Conservation (phyloP, 2,888 invertebrate species). For the Lissonota sp. region DNA sequence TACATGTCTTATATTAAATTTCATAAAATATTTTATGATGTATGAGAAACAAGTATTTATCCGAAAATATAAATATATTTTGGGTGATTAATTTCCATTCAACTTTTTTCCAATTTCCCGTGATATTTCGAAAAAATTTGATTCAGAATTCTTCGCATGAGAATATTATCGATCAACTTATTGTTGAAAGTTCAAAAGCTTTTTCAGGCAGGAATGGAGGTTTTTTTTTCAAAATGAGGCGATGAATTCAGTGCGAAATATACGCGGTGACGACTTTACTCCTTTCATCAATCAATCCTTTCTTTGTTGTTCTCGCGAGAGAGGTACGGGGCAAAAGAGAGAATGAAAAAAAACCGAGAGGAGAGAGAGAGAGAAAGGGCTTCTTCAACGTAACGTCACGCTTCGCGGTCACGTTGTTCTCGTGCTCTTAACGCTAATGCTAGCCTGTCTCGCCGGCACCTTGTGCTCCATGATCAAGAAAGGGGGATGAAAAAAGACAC, state of each 20-base stretch:
- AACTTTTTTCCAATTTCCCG: no score
- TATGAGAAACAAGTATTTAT: no score
- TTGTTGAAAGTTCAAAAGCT: neutral
- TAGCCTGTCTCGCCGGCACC: conserved; percentile 69
- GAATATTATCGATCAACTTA: neutral
- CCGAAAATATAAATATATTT: no score
- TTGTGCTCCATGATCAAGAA: conserved; percentile 18
- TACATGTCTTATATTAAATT: no score
- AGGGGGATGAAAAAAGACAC: conserved; percentile 2
- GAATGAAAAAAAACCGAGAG: conserved; percentile 41
- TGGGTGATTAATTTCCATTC: no score
- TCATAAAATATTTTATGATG: no score
- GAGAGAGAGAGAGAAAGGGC: conserved; percentile 41
- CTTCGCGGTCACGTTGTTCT: conserved; percentile 79
- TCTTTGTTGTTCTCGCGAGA: conserved; percentile 74
- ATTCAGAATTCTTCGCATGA: no score
- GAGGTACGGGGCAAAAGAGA: conserved; percentile 48
- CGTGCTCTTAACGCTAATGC: conserved; percentile 80
- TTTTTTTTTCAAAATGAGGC: conserved; percentile 8
- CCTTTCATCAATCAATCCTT: conserved; percentile 81
- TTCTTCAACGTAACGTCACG: conserved; percentile 70
- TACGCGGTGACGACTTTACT: conserved; percentile 78
- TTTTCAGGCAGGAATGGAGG: neutral
- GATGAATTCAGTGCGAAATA: conserved; percentile 29
- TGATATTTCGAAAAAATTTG: no score